phyloP scores from a whole-genome alignment of 1,140 invertebrate species.

The Geopemphigus sp. region DNA sequence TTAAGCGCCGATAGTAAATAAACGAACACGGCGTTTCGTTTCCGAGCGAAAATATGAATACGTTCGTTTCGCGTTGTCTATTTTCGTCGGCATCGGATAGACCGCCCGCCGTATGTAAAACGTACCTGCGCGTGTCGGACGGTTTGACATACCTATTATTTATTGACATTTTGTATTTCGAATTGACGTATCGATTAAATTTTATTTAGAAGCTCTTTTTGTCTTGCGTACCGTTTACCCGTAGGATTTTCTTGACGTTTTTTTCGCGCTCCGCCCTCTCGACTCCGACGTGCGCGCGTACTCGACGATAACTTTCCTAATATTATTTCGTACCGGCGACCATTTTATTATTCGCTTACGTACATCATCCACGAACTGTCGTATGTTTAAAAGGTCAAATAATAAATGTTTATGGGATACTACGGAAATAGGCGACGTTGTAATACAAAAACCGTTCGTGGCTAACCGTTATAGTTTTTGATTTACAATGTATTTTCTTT shows the following conservation, averaged over 20 bases:
- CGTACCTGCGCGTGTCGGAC: background rate
- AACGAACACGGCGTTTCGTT: too few species aligned
- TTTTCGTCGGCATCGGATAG: too few species aligned
- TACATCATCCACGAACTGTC: background rate
- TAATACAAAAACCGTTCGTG: too few species aligned
- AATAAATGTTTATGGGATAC: too few species aligned
- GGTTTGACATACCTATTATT: background rate
- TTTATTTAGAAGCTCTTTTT: background rate
- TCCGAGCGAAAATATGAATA: too few species aligned
- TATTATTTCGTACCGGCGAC: background rate
- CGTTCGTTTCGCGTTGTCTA: too few species aligned
- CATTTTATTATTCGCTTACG: background rate
- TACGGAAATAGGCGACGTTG: too few species aligned
- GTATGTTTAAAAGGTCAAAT: too few species aligned
- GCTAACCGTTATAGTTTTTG: too few species aligned
- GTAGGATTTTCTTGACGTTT: background rate
- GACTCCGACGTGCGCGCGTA: background rate
- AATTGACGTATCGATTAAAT: background rate
- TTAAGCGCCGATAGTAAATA: too few species aligned
- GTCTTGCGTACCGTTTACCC: background rate
- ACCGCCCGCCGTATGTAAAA: background rate
- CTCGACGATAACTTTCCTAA: background rate
- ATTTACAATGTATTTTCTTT: background rate
- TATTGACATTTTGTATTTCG: background rate
- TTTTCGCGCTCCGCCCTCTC: background rate